Conservation (phyloP, 2,113 vertebrate genomes). For the Uria aalge region DNA sequence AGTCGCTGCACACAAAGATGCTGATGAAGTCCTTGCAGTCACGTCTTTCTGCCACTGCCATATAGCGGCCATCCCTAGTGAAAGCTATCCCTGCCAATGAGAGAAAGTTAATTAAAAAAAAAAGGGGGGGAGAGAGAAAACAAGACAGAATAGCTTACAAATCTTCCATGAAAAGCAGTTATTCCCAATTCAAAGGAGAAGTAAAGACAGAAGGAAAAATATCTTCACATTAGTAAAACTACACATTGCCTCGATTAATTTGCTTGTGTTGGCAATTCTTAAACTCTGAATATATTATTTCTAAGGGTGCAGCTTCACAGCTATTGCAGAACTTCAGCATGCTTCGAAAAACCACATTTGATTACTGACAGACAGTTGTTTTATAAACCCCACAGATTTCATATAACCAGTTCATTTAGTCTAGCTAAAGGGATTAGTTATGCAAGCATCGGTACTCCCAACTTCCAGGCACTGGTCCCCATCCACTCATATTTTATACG, state of each 20-base stretch:
- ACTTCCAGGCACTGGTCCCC: neutral
- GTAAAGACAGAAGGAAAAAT: neutral
- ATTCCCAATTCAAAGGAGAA: neutral
- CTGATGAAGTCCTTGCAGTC: conserved; percentile 96
- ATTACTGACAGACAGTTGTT: neutral
- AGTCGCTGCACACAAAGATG: conserved; percentile 93
- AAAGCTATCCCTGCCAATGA: conserved; percentile 82
- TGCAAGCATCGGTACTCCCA: neutral
- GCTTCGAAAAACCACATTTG: neutral
- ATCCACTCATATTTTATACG: neutral
- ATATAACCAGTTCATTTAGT: neutral
- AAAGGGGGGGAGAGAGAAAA: too few relatives aligned
- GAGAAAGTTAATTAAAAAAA: neutral
- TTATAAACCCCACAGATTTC: neutral
- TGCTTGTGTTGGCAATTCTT: neutral
- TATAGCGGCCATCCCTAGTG: conserved; percentile 88
- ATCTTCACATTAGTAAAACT: neutral
- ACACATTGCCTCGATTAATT: neutral
- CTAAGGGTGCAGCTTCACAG: neutral
- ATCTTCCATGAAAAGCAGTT: rapidly evolving
- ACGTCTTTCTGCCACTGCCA: conserved; percentile 91
- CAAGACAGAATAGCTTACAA: neutral
- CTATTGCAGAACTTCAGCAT: neutral
- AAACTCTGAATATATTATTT: neutral
- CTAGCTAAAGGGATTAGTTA: neutral